Evolutionary conservation across 2,888 invertebrate species (phyloP).

Genomic region (Deilephila elpenor): DNA sequence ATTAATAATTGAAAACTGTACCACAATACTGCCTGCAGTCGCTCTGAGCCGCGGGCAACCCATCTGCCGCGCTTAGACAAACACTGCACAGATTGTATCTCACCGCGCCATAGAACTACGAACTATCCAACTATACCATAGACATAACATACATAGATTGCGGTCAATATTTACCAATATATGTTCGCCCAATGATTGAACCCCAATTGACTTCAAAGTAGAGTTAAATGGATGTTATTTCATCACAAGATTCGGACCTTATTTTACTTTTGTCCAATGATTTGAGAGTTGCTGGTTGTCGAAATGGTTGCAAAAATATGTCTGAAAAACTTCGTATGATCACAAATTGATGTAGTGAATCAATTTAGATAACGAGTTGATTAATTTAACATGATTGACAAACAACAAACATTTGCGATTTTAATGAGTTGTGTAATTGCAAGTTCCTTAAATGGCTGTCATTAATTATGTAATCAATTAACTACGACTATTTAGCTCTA

Average conservation of each 20-base stretch:
- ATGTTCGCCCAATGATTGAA: background rate
- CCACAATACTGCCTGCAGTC: background rate
- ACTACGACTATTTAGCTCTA: background rate
- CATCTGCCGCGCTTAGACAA: conserved; percentile 36
- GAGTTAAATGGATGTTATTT: no score
- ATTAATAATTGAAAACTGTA: background rate
- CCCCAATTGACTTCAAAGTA: no score
- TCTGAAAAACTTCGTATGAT: no score
- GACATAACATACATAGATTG: background rate
- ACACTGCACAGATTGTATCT: conserved; percentile 38
- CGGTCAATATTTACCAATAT: background rate
- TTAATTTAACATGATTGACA: conserved; percentile 4
- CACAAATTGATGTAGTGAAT: background rate
- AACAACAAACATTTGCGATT: background rate
- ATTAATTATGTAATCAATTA: background rate
- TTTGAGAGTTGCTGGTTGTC: no score
- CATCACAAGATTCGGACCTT: no score
- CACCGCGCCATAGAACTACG: conserved; percentile 25
- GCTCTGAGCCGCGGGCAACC: background rate
- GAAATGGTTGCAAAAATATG: no score
- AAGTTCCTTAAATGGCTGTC: background rate
- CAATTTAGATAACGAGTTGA: background rate
- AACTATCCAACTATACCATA: conserved; percentile 1
- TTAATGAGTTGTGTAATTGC: background rate
- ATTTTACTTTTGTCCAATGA: no score